Conservation (phyloP, 2,113 vertebrate species). For the Heptranchias perlo region DNA sequence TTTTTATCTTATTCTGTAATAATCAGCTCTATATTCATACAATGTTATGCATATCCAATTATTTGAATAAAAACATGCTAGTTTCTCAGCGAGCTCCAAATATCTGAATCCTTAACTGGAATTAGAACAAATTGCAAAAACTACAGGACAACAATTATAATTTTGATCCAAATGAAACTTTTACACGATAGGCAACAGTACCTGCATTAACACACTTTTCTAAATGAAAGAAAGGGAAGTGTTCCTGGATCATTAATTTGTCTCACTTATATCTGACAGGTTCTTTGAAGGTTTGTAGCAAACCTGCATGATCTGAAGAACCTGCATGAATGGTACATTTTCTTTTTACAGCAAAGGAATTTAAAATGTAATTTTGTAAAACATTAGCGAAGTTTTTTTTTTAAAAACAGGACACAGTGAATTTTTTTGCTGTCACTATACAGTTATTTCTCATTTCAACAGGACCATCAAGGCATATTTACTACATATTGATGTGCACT, state of each 20-base stretch:
- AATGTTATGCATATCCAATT: background rate
- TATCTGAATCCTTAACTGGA: background rate
- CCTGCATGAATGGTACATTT: constrained; percentile 43
- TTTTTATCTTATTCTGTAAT: background rate
- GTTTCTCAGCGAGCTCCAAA: background rate
- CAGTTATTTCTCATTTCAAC: background rate
- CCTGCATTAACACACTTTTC: background rate
- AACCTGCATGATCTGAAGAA: constrained; percentile 46
- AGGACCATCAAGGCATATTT: background rate
- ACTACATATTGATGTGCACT: background rate
- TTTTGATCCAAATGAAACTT: background rate
- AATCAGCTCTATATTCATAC: background rate
- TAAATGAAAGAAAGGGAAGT: constrained; percentile 41
- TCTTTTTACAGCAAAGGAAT: constrained; percentile 43
- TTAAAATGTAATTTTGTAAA: constrained; percentile 43
- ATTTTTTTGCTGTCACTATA: background rate
- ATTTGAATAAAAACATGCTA: background rate
- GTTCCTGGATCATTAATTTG: constrained; percentile 46
- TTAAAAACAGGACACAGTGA: background rate
- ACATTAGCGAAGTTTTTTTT: background rate
- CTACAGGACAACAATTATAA: background rate
- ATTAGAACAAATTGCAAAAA: background rate
- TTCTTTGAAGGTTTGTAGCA: constrained; percentile 47
- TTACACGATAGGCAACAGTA: background rate
- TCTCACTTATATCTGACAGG: constrained; percentile 48